phyloP scores from a whole-genome alignment of 2,888 invertebrate genomes.

The Melanargia galathea region DNA sequence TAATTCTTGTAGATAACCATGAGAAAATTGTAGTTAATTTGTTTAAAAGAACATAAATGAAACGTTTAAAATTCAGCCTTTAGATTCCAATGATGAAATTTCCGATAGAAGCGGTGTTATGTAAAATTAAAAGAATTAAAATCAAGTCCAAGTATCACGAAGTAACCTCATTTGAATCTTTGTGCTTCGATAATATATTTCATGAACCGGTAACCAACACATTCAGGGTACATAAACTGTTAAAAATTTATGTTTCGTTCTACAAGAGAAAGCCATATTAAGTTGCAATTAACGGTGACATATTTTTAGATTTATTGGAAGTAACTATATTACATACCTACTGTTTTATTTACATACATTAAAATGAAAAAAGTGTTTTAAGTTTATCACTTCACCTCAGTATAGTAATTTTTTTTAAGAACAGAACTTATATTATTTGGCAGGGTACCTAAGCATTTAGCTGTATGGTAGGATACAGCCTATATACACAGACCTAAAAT shows the following conservation, averaged over 20 bases:
- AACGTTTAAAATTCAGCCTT: neutral
- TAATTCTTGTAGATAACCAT: neutral
- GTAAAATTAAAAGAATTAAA: conserved; percentile 30
- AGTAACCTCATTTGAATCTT: conserved; percentile 35
- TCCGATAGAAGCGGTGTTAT: neutral
- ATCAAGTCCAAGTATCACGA: conserved; percentile 38
- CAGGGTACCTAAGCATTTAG: no score
- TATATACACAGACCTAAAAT: no score
- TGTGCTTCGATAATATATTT: conserved; percentile 42
- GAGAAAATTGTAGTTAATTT: neutral
- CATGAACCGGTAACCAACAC: conserved; percentile 42
- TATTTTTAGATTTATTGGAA: conserved; percentile 34
- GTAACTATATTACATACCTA: no score
- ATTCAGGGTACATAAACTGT: conserved; percentile 39
- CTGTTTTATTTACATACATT: no score
- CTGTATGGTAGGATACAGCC: no score
- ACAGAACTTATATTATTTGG: no score
- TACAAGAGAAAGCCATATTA: conserved; percentile 42
- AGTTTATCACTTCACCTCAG: no score
- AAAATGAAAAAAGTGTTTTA: no score
- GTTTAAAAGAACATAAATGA: neutral
- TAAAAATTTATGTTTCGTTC: conserved; percentile 40
- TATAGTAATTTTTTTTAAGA: no score
- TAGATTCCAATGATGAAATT: neutral
- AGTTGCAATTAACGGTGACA: conserved; percentile 23